Conservation (phyloP, 2,888 invertebrate genomes). For the Meghimatium bilineatum region DNA sequence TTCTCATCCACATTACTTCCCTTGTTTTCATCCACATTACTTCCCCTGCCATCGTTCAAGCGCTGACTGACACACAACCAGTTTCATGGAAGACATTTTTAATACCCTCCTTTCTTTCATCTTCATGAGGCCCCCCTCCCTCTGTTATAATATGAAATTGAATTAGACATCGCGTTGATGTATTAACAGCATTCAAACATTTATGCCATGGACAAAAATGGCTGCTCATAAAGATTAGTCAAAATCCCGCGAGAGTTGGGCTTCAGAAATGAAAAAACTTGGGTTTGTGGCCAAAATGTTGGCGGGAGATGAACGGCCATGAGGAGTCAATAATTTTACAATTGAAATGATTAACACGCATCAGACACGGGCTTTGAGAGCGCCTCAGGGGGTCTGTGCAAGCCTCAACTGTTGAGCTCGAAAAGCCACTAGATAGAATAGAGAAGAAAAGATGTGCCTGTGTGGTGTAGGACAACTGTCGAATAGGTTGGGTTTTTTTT, state of each 20-base stretch:
- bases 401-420: background rate
- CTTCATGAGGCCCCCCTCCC: background rate
- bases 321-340: constrained; percentile 45
- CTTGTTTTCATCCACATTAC: no score
- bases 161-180: constrained; percentile 37
- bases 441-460: background rate
- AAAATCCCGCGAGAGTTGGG: constrained; percentile 9
- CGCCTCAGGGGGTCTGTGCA: background rate
- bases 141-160: constrained; percentile 30
- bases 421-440: background rate
- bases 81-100: background rate
- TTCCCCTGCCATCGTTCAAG: no score
- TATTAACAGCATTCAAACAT: constrained; percentile 41
- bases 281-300: constrained; percentile 30
- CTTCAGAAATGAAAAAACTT: constrained; percentile 28
- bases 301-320: constrained; percentile 20
- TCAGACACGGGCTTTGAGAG: background rate
- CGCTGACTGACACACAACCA: no score
- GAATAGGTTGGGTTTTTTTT: background rate
- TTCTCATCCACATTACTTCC: no score
- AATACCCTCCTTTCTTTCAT: background rate
- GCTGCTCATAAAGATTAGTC: constrained; percentile 29
- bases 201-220: constrained; percentile 20
- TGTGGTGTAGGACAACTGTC: background rate
- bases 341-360: constrained; percentile 45